Evolutionary conservation across 2,797 vertebrate genomes (phyloP).

Genomic region (Takifugu ocellatus): DNA sequence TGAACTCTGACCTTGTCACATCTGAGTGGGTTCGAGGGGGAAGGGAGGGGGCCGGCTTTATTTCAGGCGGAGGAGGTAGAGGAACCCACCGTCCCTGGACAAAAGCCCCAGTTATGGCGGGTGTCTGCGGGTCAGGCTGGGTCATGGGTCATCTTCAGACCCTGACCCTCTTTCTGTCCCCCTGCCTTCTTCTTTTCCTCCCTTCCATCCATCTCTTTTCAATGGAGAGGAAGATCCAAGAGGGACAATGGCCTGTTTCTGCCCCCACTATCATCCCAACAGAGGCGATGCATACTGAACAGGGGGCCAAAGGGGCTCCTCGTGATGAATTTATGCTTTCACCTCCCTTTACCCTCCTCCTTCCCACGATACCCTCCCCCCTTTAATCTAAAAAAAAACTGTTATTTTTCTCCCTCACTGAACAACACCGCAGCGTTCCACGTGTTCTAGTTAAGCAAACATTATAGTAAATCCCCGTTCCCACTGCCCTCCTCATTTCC

Average conservation of each 20-base stretch:
- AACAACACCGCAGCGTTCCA: constrained; percentile 12
- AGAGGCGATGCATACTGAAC: constrained; percentile 75
- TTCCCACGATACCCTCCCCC: constrained; percentile 23
- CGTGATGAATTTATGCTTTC: constrained; percentile 42
- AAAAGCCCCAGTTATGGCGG: constrained; percentile 68
- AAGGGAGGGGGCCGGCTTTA: constrained; percentile 43
- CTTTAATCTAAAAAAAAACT: constrained; percentile 13
- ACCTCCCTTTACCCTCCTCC: constrained; percentile 21
- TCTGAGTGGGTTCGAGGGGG: constrained; percentile 52
- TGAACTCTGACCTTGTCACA: constrained; percentile 78
- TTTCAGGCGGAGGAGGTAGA: constrained; percentile 70
- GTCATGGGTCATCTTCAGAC: constrained; percentile 64
- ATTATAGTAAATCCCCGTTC: constrained; percentile 6
- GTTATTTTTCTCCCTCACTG: constrained; percentile 7
- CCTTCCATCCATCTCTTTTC: constrained; percentile 55
- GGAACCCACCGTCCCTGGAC: constrained; percentile 59
- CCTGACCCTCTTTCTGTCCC: constrained; percentile 67
- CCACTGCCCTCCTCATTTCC: constrained; percentile 12
- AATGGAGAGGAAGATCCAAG: constrained; percentile 64
- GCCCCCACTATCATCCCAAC: constrained; percentile 66
- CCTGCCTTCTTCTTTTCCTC: constrained; percentile 67
- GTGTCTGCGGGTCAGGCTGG: constrained; percentile 62
- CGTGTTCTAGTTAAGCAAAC: constrained; percentile 1
- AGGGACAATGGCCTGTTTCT: constrained; percentile 72
- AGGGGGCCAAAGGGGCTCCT: constrained; percentile 55